Conservation (phyloP, 2,797 vertebrate genomes). For the Lutjanus campechanus region DNA sequence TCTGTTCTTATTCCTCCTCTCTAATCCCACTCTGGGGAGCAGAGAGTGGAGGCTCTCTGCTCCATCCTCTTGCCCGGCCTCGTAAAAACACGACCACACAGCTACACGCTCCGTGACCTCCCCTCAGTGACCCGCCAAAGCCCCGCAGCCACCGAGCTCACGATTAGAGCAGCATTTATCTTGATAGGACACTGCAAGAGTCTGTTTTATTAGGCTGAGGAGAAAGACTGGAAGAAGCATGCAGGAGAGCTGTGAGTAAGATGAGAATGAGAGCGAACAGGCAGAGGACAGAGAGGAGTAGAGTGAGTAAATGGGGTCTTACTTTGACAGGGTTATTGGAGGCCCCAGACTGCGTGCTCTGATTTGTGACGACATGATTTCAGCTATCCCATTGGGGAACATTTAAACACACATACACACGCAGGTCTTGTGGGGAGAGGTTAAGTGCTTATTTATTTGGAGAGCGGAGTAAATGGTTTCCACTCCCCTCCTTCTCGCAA, state of each 20-base stretch:
- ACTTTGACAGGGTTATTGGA: conserved; percentile 79
- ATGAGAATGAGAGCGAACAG: conserved; percentile 51
- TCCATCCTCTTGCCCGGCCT: conserved; percentile 62
- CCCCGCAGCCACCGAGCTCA: conserved; percentile 31
- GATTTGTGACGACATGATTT: conserved; percentile 80
- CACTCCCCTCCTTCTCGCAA: conserved; percentile 74
- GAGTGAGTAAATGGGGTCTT: conserved; percentile 65
- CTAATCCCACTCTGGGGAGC: conserved; percentile 77
- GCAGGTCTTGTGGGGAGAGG: conserved; percentile 78
- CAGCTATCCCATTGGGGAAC: conserved; percentile 62
- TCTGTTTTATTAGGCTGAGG: conserved; percentile 45
- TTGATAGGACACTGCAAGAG: conserved; percentile 31
- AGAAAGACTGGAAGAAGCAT: conserved; percentile 21
- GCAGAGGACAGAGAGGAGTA: conserved; percentile 45
- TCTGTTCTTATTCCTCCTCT: conserved; percentile 68
- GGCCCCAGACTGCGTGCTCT: conserved; percentile 62
- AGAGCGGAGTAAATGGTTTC: conserved; percentile 82
- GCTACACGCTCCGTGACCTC: conserved; percentile 68
- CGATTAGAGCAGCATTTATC: conserved; percentile 25
- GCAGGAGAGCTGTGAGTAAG: conserved; percentile 19
- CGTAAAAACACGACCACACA: conserved; percentile 78
- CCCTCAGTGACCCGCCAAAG: conserved; percentile 55
- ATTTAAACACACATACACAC: conserved; percentile 71
- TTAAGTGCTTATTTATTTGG: conserved; percentile 87
- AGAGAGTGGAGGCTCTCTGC: too few species aligned